Evolutionary conservation across 1,140 invertebrate genomes (phyloP), one percentile per base, ranked within the genome.

Genomic region (Caenorhabditis brenneri): DNA sequence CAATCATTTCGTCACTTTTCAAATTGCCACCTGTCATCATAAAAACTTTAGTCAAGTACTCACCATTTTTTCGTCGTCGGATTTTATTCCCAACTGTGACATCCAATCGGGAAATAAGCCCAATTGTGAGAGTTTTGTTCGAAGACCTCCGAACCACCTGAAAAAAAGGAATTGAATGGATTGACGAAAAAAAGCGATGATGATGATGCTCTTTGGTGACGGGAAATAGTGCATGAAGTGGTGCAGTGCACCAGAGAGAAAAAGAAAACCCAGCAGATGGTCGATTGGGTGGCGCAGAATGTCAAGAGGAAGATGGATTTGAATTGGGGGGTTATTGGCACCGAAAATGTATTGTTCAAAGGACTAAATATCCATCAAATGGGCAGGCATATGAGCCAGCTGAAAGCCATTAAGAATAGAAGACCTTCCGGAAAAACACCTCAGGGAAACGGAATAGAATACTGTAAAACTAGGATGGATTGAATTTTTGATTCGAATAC

Each of bases 131-230:
- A 84, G 48, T 39, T 84, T 84, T 5, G 83, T 78, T 33, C 55
- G 48, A 39, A 84, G 79, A 15, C 83, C 83, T 15, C 69, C 80
- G 53, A 84, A 80, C 83, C 83, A 84, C 36, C 83, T 84, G 78
- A 65, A 84, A 83, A n/a, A 79, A 39, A 39, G 10, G 60, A n/a
- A 29, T 19, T 12, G 12, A 36, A 27, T 42, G 22, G 65, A 55
- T 74, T 74, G 36, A 7, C n/a, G n/a, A n/a, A n/a, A n/a, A n/a
- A 27, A 65, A 65, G 22, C 22, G 31, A 36, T 39, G 60, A 42
- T 39, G 65, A 74, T 74, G 65, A 74, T 74, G 65, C 65, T 74
- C 65, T 74, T 74, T 74, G 65, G 65, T 74, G 65, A 74, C 65
- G 24, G 12, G 65, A 74, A 74, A 74, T 74, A 74, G 65, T 74